phyloP scores from a whole-genome alignment of 2,113 vertebrate species.

The Ctenomys sociabilis region DNA sequence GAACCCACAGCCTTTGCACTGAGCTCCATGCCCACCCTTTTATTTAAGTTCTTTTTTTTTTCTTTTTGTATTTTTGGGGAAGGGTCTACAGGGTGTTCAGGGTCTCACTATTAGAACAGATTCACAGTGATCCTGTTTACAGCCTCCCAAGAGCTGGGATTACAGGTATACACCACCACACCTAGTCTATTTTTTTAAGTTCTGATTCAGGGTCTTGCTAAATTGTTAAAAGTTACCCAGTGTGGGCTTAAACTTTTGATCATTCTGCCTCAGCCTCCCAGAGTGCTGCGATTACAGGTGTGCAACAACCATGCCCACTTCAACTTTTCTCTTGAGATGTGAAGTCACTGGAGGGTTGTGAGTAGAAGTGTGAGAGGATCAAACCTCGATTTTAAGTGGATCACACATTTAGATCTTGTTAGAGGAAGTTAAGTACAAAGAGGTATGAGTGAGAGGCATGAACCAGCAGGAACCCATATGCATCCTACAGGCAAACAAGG shows the following conservation, averaged over 20 bases:
- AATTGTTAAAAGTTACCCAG: background rate
- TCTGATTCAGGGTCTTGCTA: background rate
- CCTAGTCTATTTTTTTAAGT: background rate
- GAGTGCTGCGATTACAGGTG: background rate
- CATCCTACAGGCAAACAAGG: accelerated
- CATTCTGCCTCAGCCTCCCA: background rate
- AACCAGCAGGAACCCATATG: background rate
- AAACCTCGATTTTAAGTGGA: background rate
- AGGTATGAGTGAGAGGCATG: background rate
- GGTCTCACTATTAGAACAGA: no score
- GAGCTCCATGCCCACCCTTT: background rate
- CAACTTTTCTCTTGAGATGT: background rate
- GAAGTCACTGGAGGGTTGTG: background rate
- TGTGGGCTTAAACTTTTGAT: background rate
- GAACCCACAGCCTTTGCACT: background rate
- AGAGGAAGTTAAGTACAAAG: background rate
- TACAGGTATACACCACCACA: no score
- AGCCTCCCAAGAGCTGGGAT: no score
- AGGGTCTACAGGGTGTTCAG: no score
- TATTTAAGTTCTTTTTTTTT: no score
- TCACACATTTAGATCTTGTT: background rate
- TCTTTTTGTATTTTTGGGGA: no score
- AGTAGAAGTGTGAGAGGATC: background rate
- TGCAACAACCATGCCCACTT: background rate
- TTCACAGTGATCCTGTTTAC: no score